These are phyloP conservation scores for Sylvia atricapilla DNA, from an alignment of 2,113 vertebrate genomes.

Conservation along the genomic window DNA sequence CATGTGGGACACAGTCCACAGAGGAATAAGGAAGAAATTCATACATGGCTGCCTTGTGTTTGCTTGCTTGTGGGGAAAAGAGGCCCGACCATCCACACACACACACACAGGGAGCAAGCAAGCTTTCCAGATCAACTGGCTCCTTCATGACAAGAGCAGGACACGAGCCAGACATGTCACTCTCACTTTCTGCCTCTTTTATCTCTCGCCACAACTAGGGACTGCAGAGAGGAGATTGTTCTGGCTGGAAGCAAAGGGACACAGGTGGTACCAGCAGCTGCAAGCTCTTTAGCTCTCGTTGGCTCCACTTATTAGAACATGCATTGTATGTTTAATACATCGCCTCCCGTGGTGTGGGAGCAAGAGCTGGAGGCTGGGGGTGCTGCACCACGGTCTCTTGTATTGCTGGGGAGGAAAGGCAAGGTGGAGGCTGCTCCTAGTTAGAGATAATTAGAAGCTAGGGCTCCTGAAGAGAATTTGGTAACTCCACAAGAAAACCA, in stretches of 20 bases:
- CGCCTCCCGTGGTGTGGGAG: background rate
- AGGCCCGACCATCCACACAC: background rate
- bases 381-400: background rate
- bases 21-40: background rate
- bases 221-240: conserved; percentile 56
- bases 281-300: conserved; percentile 60
- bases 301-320: conserved; percentile 45
- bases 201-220: conserved; percentile 59
- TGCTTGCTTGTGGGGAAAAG: background rate
- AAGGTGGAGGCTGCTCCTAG: conserved; percentile 53
- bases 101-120: background rate
- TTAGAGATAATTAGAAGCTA: conserved; percentile 58
- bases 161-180: conserved; percentile 16
- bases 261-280: conserved; percentile 69
- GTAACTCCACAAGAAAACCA: conserved; percentile 47
- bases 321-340: conserved; percentile 44
- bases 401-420: background rate
- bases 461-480: conserved; percentile 48
- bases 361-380: background rate
- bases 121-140: conserved; percentile 40
- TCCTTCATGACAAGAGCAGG: background rate
- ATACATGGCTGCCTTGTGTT: background rate
- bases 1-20: background rate
- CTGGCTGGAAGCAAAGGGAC: conserved; percentile 65
- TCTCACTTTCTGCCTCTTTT: conserved; percentile 59